Base-by-base conservation (phyloP, 2,888 invertebrate genomes). In the Lycophotia porphyrea region DNA sequence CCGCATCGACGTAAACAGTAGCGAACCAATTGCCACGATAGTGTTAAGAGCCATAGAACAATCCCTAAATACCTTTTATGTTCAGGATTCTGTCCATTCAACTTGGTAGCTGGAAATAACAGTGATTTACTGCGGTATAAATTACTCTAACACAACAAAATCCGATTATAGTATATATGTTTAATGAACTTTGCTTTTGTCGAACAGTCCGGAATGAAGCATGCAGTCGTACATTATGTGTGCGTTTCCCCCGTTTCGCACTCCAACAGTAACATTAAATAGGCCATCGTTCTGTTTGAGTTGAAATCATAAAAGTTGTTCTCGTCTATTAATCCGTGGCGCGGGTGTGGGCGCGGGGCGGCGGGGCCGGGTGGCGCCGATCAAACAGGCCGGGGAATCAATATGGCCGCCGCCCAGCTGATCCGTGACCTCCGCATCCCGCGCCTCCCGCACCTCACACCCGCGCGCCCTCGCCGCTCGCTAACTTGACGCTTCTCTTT, bases 371-470 rank as follows among this genome's bases (percentile, higher is more conserved):
- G 93, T 91, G 95, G 93, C 93, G 94, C 95, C 95, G 95, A 95
- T 95, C 96, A 95, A 95, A 95, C 95, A 95, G 95, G 95, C 95
- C 94, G 93, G 94, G 93, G 96, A 96, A 96, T 96, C 96, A 96
- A 96, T 96, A 96, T 96, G 96, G 95, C 95, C 94, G 96, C 95
- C 95, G 94, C 96, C 96, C 95, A 95, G 96, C 96, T 96, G 96
- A 96, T 96, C 96, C 95, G 95, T 94, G 95, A 95, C 95, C 95
- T 94, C 95, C 93, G 91, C 94, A 85, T 90, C 93, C 93, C 94
- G 91, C 94, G 89, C 86, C 87, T 86, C 89, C 86, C 89, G 84
- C 88, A 87, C 86, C 82, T 60, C 77, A 70, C 86, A 84, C 89
- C 82, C 88, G 78, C 87, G 88, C 84, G 88, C 88, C 78, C 82